Percentiles rank a stretch among this genome's conserved stretches.
Conservation (phyloP, 1,140 invertebrate genomes). For the Mizuhopecten yessoensis region DNA sequence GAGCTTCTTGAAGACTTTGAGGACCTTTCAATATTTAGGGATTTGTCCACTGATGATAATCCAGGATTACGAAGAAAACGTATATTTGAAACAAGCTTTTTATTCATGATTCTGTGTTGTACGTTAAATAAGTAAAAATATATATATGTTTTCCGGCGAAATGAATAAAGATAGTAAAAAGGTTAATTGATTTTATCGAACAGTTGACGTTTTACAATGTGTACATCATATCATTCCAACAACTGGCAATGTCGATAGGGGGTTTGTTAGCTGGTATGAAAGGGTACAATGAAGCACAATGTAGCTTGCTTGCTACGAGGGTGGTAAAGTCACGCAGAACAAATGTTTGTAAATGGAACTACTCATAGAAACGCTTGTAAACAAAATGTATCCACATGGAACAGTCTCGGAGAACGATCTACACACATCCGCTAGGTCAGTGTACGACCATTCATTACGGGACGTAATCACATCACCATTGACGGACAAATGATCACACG, state of each 20-base stretch:
- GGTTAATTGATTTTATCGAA: not conserved
- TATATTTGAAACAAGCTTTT: no score
- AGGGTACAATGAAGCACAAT: no score
- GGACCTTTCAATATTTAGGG: no score
- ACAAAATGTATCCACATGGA: not conserved
- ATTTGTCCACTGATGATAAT: no score
- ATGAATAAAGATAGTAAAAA: not conserved
- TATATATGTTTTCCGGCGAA: not conserved
- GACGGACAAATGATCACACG: not conserved
- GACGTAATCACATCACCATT: not conserved
- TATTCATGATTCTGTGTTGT: no score
- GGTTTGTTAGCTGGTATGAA: no score
- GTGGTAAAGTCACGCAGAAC: not conserved
- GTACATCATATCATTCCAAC: not conserved
- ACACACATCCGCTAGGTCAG: not conserved
- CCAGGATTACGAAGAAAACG: no score
- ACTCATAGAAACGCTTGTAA: not conserved
- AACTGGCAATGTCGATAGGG: not conserved
- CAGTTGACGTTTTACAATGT: not conserved
- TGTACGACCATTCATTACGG: not conserved
- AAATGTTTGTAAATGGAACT: constrained; percentile 22
- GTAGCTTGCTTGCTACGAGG: no score
- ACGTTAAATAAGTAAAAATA: not conserved
- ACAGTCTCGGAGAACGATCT: not conserved
- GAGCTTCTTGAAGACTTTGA: no score